These are phyloP conservation scores for Spea multiplicata DNA, from an alignment of 2,113 vertebrate species.

Conservation along the genomic window DNA sequence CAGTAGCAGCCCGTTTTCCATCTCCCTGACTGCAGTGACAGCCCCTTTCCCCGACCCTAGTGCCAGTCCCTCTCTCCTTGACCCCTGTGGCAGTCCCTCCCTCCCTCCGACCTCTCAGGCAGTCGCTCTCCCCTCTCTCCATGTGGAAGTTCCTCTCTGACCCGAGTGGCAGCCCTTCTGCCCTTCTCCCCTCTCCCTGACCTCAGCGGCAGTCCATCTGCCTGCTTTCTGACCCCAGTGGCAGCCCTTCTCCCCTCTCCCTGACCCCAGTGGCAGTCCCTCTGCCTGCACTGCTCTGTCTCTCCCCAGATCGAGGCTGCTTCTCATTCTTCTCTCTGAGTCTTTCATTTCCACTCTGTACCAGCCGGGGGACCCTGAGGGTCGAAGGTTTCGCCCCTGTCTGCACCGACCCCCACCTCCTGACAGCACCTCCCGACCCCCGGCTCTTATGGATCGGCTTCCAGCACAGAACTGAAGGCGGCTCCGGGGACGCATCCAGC, in stretches of 20 bases:
- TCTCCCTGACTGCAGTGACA: slow-evolving; percentile 4
- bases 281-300: slow-evolving; percentile 23
- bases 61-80: neutral
- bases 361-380: slow-evolving; percentile 75
- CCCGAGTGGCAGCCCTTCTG: slow-evolving; percentile 25
- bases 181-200: neutral
- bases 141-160: neutral
- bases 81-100: neutral
- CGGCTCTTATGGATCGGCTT: slow-evolving; percentile 76
- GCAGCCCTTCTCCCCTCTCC: slow-evolving; percentile 13
- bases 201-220: neutral
- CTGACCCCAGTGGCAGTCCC: slow-evolving; percentile 42
- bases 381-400: slow-evolving; percentile 88
- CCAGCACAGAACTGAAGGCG: slow-evolving; percentile 76
- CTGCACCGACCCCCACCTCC: slow-evolving; percentile 58
- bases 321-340: slow-evolving; percentile 52
- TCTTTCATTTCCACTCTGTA: slow-evolving; percentile 53
- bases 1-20: slow-evolving; percentile 72
- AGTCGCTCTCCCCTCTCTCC: slow-evolving; percentile 22
- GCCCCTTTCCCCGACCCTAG: slow-evolving; percentile 10
- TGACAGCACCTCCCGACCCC: slow-evolving; percentile 54
- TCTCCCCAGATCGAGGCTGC: slow-evolving; percentile 56
- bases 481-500: slow-evolving; percentile 70
- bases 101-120: slow-evolving; percentile 34
- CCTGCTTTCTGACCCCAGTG: slow-evolving; percentile 25